Evolutionary conservation across 2,888 invertebrate genomes (phyloP), one percentile per base, ranked within the genome.

Genomic region (Rhagophthalmus giganteus): DNA sequence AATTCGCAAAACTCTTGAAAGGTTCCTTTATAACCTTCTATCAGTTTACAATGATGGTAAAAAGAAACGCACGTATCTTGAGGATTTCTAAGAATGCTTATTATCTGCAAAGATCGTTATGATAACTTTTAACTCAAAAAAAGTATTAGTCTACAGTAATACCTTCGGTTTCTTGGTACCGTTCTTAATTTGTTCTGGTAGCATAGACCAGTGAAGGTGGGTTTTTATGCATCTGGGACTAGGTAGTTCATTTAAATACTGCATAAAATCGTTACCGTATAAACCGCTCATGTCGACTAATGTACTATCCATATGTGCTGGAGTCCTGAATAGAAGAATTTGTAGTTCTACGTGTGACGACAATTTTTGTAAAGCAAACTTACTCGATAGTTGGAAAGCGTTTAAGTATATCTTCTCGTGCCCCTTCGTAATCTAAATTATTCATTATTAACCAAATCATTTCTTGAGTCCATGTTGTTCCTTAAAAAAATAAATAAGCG

Each of bases 61-160:
- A 87, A 93, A 0, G 94, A 94, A 0, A 94, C 90, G 54, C 87
- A 88, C 66, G 89, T 84, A 70, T 95, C 95, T 72, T 94, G 94
- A 0, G 94, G 92, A 75, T 94, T 92, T 35, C 95, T 82, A 0
- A 88, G 83, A 1, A 90, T 86, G 72, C 94, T 94, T 53, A 94
- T 85, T 11, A 93, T 84, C 88, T 92, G 69, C 30, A 63, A 65
- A 12, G 16, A 16, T 5, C 7, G 14, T 7, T 33, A 6, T 12
- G 13, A 12, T 12, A n/a, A 31, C 10, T 10, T 10, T 6, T 14
- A 11, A 12, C 11, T 12, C 26, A 24, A 6, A 6, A 6, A 26
- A 15, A 15, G 9, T 15, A 1, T n/a, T n/a, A n/a, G n/a, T n/a
- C n/a, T n/a, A n/a, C n/a, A 5, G 24, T 13, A n/a, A 15, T 55